Base-by-base conservation (phyloP, 1,140 invertebrate genomes). In the Thaumatotibia leucotreta region DNA sequence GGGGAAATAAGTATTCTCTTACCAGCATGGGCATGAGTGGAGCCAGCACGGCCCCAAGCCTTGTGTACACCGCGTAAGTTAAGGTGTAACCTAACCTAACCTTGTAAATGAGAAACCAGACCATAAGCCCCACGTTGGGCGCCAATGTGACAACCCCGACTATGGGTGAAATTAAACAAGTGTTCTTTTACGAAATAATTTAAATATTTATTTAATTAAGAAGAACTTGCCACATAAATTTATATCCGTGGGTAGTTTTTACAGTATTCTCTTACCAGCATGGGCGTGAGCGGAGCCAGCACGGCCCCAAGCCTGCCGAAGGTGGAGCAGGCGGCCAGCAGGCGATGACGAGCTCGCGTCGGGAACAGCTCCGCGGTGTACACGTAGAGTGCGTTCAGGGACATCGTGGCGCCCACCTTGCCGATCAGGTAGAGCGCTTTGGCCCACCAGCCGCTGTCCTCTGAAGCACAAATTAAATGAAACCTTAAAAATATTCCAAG, bases 341-440 rank as follows among this genome's bases (percentile, higher is more conserved):
- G 76, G 5, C 84, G 76, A 72, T 88, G 84, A 1, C 86, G 77
- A 17, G 86, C 84, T 29, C 82, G 68, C 66, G 86, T 88, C 1
- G 86, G 86, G 74, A 86, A 86, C 76, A 88, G 74, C 74, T 88
- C 86, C 0, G 86, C 84, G n/a, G 83, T 88, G 73, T 88, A 88
- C 72, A 88, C 83, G 77, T 88, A 88, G 63, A 88, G 84, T 17
- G 81, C 83, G 78, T 86, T 86, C 76, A 88, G 75, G 22, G 86
- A 72, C 86, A 86, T 86, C 3, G 86, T 86, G 14, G 80, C 86
- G 27, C 86, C 86, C 73, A 82, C 70, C 77, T 88, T 85, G 61
- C 84, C 86, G n/a, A 58, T 22, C 67, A 86, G 74, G 76, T 83
- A 88, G 67, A 88, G 75, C 62, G 71, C 80, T 45, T 77, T 84